These are phyloP conservation scores for Drosophila acutilabella DNA, from an alignment of 2,888 invertebrate species.

Conservation along the genomic window DNA sequence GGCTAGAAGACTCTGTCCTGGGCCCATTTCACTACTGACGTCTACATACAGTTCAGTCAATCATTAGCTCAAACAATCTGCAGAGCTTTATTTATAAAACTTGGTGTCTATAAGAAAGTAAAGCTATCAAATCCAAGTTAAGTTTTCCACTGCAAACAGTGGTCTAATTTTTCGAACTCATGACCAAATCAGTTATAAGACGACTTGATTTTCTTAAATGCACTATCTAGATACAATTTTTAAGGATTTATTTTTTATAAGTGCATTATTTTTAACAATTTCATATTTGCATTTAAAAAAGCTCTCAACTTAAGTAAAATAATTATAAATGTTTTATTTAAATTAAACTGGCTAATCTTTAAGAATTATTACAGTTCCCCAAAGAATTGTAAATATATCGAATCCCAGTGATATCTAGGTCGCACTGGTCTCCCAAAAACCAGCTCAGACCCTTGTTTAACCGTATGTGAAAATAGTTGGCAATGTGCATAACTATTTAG, in stretches of 20 bases:
- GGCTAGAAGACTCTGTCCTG: conserved; percentile 12
- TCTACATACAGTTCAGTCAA: conserved; percentile 8
- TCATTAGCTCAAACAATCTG: conserved; percentile 39
- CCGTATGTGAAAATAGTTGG: conserved; percentile 48
- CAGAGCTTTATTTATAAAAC: conserved; percentile 24
- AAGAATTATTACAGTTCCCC: not conserved
- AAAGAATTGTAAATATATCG: not conserved
- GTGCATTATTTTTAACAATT: no score
- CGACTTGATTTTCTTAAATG: no score
- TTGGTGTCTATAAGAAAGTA: not conserved
- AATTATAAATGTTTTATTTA: no score
- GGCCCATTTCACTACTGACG: conserved; percentile 5
- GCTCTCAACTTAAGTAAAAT: no score
- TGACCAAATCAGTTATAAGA: no score
- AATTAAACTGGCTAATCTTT: no score
- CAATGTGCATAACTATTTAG: conserved; percentile 64
- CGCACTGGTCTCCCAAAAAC: not conserved
- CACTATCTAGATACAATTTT: no score
- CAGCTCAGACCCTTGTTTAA: conserved; percentile 7
- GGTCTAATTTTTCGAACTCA: no score
- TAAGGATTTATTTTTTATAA: no score
- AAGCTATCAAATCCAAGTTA: not conserved
- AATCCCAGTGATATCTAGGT: not conserved
- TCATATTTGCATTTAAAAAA: no score
- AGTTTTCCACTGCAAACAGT: no score